Percentiles rank a stretch among this genome's conserved stretches.
phyloP scores from a whole-genome alignment of 2,888 invertebrate genomes.

The Sminthurides aquaticus region DNA sequence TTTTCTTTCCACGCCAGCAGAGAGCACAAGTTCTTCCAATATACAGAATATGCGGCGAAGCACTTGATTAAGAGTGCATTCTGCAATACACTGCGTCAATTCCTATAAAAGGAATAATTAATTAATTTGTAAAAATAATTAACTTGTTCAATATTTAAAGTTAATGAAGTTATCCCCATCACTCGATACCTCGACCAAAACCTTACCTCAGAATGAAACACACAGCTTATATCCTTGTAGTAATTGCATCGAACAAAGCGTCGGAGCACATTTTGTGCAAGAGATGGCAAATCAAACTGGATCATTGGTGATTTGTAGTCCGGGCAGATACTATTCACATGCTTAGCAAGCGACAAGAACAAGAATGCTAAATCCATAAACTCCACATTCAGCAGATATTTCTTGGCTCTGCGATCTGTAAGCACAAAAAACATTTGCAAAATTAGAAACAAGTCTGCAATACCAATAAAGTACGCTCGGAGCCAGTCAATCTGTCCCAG shows the following conservation, averaged over 20 bases:
- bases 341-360: background rate
- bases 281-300: background rate
- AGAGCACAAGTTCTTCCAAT: background rate
- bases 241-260: background rate
- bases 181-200: too few relatives aligned
- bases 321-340: background rate
- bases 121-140: too few relatives aligned
- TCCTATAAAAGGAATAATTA: background rate
- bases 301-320: background rate
- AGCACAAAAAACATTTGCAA: background rate
- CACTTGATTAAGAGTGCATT: background rate
- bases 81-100: background rate
- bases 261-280: background rate
- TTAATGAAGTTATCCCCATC: too few relatives aligned
- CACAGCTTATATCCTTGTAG: background rate
- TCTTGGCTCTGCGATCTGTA: background rate
- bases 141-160: too few relatives aligned
- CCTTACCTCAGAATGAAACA: background rate
- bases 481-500: background rate
- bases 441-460: background rate
- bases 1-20: background rate
- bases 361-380: background rate
- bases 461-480: background rate
- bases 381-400: background rate
- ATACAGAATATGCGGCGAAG: background rate